Base-by-base conservation (phyloP, 2,113 vertebrate genomes). In the Dunckerocampus dactyliophorus region DNA sequence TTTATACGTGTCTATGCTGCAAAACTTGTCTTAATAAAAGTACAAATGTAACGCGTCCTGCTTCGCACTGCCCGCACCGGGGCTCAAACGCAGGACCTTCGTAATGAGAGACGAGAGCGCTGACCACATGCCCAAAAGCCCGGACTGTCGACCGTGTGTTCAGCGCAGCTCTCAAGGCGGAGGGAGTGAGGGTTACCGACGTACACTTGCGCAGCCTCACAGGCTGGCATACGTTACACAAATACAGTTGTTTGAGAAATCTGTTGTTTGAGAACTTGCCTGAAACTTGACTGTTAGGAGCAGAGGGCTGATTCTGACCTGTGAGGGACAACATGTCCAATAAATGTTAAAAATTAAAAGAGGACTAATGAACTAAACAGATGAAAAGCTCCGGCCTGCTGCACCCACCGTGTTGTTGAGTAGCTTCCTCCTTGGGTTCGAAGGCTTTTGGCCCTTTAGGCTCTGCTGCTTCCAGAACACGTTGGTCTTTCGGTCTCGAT, bases 401-500 rank as follows among this genome's bases (percentile, higher is more conserved):
- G 22, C 46, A 9, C 59, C 4, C 76, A 89, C 85, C 67, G 21
- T 83, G 66, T 42, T 87, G 21, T 22, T 76, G 74, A 50, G 62
- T 52, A 58, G 81, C 88, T 3, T 59, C 31, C 61, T 73, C 56
- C 67, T 87, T 91, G 6, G 80, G 66, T 65, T 88, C 85, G 1
- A 78, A 74, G 14, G 67, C 3, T 0, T 82, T 67, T 0, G 80
- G 79, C 54, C 82, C 88, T 0, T 62, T 61, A 58, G 67, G 20
- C 59, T 65, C 74, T 20, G 75, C 69, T 6, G 59, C 67, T n/a
- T 37, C 68, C 3, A 60, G 58, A 2, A 63, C 59, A 17, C 78
- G 79, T 9, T 83, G 73, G 53, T 77, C 82, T 72, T 79, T 92
- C 51, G 53, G 42, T 87, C 94, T 97, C 74, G 88, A 90, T 78